These are phyloP conservation scores for Siniperca knerii DNA, from an alignment of 2,113 vertebrate genomes.

Conservation along the genomic window DNA sequence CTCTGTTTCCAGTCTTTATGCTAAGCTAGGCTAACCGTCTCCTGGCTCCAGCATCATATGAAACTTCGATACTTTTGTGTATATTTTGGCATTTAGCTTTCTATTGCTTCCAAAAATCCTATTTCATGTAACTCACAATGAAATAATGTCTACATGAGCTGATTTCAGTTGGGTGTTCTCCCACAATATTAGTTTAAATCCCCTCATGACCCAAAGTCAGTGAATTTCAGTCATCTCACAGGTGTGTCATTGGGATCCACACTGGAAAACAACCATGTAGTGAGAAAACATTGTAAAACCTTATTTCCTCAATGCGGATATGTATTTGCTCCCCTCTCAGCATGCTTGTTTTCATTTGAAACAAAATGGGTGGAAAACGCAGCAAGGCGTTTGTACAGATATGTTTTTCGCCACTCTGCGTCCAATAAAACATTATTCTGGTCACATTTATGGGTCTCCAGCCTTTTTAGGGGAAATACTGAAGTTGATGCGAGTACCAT, in stretches of 20 bases:
- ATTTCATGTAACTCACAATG: not conserved
- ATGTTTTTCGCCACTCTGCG: slow-evolving; percentile 46
- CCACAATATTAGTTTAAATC: slow-evolving; percentile 5
- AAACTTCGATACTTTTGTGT: not conserved
- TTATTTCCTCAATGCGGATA: slow-evolving; percentile 20
- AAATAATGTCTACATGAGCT: slow-evolving; percentile 17
- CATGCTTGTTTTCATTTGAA: slow-evolving; percentile 58
- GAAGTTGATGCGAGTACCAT: slow-evolving; percentile 39
- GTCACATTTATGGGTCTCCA: slow-evolving; percentile 65
- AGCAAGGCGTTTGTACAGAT: slow-evolving; percentile 50
- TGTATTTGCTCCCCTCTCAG: slow-evolving; percentile 29
- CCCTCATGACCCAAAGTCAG: not conserved
- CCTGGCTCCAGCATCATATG: not conserved
- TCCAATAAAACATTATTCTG: slow-evolving; percentile 59
- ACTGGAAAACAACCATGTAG: slow-evolving; percentile 26
- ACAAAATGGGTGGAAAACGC: slow-evolving; percentile 51
- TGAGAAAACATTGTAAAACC: slow-evolving; percentile 4
- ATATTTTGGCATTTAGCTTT: not conserved
- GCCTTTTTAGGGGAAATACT: slow-evolving; percentile 55
- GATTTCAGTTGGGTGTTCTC: slow-evolving; percentile 11
- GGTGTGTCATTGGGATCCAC: slow-evolving; percentile 32
- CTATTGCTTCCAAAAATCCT: not conserved
- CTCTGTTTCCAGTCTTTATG: not conserved
- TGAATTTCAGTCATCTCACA: slow-evolving; percentile 7
- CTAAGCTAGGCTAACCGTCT: not conserved